Evolutionary conservation across 1,140 invertebrate genomes (phyloP).

Genomic region (Drosophila neocordata): DNA sequence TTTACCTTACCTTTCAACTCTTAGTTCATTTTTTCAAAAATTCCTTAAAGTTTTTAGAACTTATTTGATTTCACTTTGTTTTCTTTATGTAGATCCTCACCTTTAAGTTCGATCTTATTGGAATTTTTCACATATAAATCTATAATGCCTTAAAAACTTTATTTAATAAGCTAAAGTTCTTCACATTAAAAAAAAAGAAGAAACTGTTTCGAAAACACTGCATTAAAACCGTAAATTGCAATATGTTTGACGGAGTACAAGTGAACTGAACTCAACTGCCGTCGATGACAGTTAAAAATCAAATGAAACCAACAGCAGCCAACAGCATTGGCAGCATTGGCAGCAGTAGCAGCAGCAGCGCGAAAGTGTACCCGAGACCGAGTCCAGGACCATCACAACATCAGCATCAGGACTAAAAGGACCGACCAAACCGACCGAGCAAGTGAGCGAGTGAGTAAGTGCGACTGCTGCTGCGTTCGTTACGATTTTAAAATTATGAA

Average conservation of each 20-base stretch:
- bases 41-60: neutral
- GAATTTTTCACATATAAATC: neutral
- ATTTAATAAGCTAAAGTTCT: too few relatives aligned
- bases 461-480: constrained; percentile 29
- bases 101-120: neutral
- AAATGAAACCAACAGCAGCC: constrained; percentile 75
- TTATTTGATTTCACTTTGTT: neutral
- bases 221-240: constrained; percentile 3
- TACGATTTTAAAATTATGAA: constrained; percentile 82
- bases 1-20: too few relatives aligned
- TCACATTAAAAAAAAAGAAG: too few relatives aligned
- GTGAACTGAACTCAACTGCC: constrained; percentile 45
- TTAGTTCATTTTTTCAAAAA: too few relatives aligned
- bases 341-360: constrained; percentile 33
- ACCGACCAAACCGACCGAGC: constrained; percentile 37
- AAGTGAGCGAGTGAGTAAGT: constrained; percentile 28
- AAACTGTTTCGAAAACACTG: constrained; percentile 8
- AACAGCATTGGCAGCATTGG: constrained; percentile 9
- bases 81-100: neutral
- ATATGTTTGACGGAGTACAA: neutral
- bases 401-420: constrained; percentile 14
- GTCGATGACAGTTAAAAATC: constrained; percentile 82
- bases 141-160: too few relatives aligned
- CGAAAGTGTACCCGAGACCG: constrained; percentile 37
- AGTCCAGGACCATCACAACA: constrained; percentile 12